Base-by-base conservation (phyloP, 2,113 vertebrate species). In the Sphyrna mokarran region DNA sequence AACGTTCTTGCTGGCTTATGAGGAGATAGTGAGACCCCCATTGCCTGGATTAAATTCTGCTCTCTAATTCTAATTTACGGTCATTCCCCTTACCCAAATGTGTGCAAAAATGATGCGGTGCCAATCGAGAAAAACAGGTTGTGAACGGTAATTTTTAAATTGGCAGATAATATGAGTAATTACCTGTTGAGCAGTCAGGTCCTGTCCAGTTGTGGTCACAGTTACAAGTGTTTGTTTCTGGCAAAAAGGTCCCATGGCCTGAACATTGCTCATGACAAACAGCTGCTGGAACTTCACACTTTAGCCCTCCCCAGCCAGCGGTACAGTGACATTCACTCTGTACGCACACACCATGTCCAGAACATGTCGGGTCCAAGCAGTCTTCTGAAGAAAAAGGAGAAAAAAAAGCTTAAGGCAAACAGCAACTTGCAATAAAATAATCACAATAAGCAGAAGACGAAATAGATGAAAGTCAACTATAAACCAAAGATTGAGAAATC, bases 201-300 rank as follows among this genome's bases (percentile, higher is more conserved):
- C 99, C 99, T 0, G 99, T 99, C 99, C 99, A 99, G 97, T 98
- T 98, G 0, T 98, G 98, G 95, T 99, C 98, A 78, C 99, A 99
- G 97, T 97, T 98, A 96, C 99, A 99, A 96, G 98, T 96, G 10
- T 98, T 98, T 43, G 93, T 48, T 22, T 72, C 99, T 72, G 98
- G 97, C 61, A 99, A 98, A 96, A 98, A 98, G 94, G 98, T 98
- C 4, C 99, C 99, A 0, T 99, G 99, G 26, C 98, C 98, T 0
- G 99, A 99, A 96, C 99, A 99, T 96, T 98, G 99, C 95, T 99
- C 98, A 97, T 99, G 99, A 97, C 99, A 99, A 89, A 98, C 97
- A 3, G 98, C 98, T 96, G 99, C 97, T 0, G 98, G 97, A 0
- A 97, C 98, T 96, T 99, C 98, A 11, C 99, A 99, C 97, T 98